Conservation (phyloP, 2,797 vertebrate genomes). For the Apodemus agrarius region DNA sequence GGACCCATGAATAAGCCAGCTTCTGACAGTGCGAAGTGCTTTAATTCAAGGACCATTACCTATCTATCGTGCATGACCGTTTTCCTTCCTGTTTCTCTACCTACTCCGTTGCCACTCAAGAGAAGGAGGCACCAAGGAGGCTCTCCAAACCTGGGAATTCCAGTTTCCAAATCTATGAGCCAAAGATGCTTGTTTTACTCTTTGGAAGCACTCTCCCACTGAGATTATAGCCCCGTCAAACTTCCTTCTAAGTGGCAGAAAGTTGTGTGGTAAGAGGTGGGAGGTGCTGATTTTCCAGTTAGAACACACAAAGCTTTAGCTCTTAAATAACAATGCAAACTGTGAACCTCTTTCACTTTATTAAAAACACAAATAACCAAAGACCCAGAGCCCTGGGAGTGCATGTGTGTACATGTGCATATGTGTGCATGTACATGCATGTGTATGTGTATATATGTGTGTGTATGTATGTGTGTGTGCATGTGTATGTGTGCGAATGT, state of each 20-base stretch:
- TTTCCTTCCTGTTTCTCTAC: background rate
- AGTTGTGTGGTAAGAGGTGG: background rate
- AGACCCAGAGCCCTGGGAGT: background rate
- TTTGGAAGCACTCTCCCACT: background rate
- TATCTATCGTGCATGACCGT: background rate
- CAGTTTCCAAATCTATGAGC: background rate
- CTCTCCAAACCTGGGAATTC: background rate
- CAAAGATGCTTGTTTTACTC: background rate
- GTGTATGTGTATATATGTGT: background rate
- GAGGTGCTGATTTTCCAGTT: background rate
- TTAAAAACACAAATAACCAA: constrained; percentile 26
- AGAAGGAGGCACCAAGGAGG: background rate
- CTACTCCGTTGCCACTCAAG: background rate
- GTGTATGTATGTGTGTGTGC: background rate
- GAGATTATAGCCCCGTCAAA: background rate
- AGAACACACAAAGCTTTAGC: background rate
- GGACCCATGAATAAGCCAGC: background rate
- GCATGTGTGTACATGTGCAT: background rate
- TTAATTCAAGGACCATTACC: too few species aligned
- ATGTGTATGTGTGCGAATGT: background rate
- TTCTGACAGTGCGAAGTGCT: background rate
- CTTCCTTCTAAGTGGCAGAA: background rate
- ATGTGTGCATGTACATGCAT: too few species aligned
- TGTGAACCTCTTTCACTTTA: constrained; percentile 30
- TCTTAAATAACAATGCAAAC: background rate